Base-by-base conservation (phyloP, 2,113 vertebrate genomes). In the Sebastes fasciatus region DNA sequence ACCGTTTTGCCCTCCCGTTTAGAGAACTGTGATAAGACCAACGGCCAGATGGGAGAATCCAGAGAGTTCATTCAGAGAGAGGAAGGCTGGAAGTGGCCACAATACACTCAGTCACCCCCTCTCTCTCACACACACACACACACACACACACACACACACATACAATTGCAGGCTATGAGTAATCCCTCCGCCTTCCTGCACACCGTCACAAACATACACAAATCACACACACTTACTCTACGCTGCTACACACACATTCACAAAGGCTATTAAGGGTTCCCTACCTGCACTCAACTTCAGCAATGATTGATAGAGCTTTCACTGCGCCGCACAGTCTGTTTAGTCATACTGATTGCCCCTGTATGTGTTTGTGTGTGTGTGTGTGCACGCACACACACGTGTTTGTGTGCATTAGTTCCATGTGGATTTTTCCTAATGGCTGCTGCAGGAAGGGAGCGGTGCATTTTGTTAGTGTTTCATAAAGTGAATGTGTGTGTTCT, bases 241-340 rank as follows among this genome's bases (percentile, higher is more conserved):
- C 74, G 65, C 74, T 14, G 46, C 48, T 48, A 63, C 78, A 67
- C 77, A 80, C 48, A 55, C 48, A 2, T 16, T 8, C 61, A 48
- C 64, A 74, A 61, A 84, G 77, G 82, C 88, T 76, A 90, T 91
- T 87, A 86, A 66, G 51, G 77, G 65, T 77, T 34, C 82, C 65
- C 84, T 86, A 84, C 86, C 82, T 84, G 74, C 80, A 57, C 72
- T 69, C 54, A 83, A 65, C 85, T 86, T 82, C 75, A 88, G 40
- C 34, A 82, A 70, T 88, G 91, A 91, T 87, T 90, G 91, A 91
- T 91, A 16, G 89, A 88, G 77, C 89, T 66, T 82, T 92, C 89
- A 86, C 69, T 60, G 52, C 86, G 72, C 80, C 82, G 86, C 85
- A 79, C 80, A 79, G 80, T 54, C 85, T 88, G 88, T 90, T 86